Conservation (phyloP, 2,113 vertebrate species). For the Pontoporia blainvillei region DNA sequence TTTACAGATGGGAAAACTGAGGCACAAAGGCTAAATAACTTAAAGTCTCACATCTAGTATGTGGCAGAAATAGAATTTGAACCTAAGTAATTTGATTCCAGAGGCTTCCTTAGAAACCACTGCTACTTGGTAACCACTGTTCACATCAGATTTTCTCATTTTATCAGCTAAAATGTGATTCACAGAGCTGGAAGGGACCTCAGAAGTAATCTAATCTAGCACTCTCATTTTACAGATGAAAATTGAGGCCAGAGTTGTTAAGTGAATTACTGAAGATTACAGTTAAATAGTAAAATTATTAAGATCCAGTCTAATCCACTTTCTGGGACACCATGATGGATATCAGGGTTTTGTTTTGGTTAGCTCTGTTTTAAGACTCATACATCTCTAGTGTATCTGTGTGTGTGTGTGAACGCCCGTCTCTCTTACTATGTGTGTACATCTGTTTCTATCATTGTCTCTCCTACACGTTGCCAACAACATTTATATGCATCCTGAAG, state of each 20-base stretch:
- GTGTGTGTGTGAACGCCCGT: background rate
- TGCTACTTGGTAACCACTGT: background rate
- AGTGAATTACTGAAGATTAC: background rate
- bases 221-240: slow-evolving; percentile 18
- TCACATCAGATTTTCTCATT: background rate
- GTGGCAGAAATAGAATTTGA: background rate
- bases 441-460: background rate
- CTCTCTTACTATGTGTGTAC: background rate
- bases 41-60: background rate
- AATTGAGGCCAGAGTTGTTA: background rate
- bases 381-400: background rate
- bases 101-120: background rate
- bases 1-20: background rate
- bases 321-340: background rate
- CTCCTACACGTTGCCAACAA: background rate
- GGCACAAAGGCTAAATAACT: background rate
- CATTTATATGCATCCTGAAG: background rate
- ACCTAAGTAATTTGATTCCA: background rate
- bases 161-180: background rate
- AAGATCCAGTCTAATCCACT: background rate
- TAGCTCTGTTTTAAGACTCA: background rate
- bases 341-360: background rate
- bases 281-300: background rate
- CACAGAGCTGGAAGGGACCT: background rate
- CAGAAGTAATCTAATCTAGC: background rate